Percentiles rank a stretch among this genome's conserved stretches.
Evolutionary conservation across 2,888 invertebrate species (phyloP).

Genomic region (Megamerina dolium): DNA sequence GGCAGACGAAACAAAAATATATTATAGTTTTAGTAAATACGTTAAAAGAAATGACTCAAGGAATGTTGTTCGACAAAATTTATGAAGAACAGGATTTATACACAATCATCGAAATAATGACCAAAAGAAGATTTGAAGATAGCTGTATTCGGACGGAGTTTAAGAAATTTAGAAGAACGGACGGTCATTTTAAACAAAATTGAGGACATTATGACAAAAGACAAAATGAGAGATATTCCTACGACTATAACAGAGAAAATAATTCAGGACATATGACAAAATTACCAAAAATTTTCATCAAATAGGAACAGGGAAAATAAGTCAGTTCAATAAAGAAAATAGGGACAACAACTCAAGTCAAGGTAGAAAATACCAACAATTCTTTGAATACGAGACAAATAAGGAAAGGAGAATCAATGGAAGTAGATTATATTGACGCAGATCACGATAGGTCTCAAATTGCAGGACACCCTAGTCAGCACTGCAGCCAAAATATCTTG

Average conservation of each 20-base stretch:
- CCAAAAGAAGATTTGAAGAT: too few relatives aligned
- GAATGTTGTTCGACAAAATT: constrained; percentile 11
- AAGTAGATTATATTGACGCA: constrained; percentile 1
- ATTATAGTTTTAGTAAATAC: constrained; percentile 10
- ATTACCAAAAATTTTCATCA: too few relatives aligned
- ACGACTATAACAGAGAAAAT: not conserved
- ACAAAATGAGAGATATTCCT: not conserved
- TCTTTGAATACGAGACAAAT: too few relatives aligned
- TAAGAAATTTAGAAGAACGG: not conserved
- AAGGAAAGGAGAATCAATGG: constrained; percentile 2
- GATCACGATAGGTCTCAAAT: not conserved
- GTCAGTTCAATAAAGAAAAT: too few relatives aligned
- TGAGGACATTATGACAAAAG: not conserved
- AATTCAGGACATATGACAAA: too few relatives aligned
- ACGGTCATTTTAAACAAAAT: not conserved
- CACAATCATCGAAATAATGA: constrained; percentile 7
- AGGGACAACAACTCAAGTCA: not conserved
- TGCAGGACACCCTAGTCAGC: not conserved
- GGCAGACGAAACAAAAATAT: not conserved
- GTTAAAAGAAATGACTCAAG: constrained; percentile 11
- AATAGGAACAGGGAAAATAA: too few relatives aligned
- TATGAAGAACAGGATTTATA: constrained; percentile 7
- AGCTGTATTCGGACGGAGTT: too few relatives aligned
- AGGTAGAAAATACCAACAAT: not conserved
- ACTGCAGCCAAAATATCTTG: not conserved